Evolutionary conservation across 2,113 vertebrate species (phyloP).

Genomic region (Plotosus lineatus): DNA sequence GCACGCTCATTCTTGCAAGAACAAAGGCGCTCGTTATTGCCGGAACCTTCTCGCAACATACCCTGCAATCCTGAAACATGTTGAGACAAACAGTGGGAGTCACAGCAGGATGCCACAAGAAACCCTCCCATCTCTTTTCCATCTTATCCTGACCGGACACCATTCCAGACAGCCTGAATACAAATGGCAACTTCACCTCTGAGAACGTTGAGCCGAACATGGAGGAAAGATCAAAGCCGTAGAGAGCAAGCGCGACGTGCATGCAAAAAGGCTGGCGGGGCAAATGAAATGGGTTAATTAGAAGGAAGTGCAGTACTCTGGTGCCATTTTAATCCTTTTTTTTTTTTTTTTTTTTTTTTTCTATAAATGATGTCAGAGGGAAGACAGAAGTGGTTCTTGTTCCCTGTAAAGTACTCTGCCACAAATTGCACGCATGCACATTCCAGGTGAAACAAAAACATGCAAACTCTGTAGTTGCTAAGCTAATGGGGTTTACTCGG

Average conservation of each 20-base stretch:
- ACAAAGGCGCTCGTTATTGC: conserved; percentile 41
- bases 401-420: neutral
- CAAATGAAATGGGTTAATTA: conserved; percentile 39
- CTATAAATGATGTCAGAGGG: neutral
- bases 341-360: conserved; percentile 4
- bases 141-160: conserved; percentile 30
- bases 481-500: conserved; percentile 26
- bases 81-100: conserved; percentile 41
- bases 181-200: conserved; percentile 37
- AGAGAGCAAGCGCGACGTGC: conserved; percentile 26
- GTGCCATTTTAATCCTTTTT: conserved; percentile 15
- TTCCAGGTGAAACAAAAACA: neutral
- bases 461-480: conserved; percentile 15
- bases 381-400: conserved; percentile 22
- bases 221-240: conserved; percentile 45
- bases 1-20: conserved; percentile 28
- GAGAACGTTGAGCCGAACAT: conserved; percentile 17
- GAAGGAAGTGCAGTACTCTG: neutral
- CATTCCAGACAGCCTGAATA: conserved; percentile 29
- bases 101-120: neutral
- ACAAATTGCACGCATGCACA: neutral
- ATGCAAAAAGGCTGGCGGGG: conserved; percentile 35
- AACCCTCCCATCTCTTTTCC: conserved; percentile 28
- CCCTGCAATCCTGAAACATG: conserved; percentile 47
- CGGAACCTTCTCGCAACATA: conserved; percentile 38